A percentile compares a stretch with the other conserved stretches of the same genome.
These are phyloP conservation scores for Melanchra persicariae DNA, from an alignment of 2,888 invertebrate genomes.

Conservation along the genomic window DNA sequence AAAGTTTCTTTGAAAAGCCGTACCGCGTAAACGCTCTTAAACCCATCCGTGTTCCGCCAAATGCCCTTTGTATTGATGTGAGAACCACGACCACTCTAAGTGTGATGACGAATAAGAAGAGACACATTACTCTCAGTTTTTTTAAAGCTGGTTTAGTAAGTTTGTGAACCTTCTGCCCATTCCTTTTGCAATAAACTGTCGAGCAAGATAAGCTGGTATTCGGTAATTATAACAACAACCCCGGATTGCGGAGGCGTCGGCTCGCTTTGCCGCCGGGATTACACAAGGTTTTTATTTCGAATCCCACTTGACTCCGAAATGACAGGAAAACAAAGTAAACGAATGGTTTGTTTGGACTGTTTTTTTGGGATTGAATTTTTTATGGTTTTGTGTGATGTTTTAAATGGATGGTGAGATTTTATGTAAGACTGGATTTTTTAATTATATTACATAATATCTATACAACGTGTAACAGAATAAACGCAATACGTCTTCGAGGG, in stretches of 20 bases:
- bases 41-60: no score
- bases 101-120: no score
- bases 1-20: no score
- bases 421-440: neutral
- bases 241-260: conserved; percentile 37
- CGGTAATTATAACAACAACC: conserved; percentile 48
- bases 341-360: conserved; percentile 22
- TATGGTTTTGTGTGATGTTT: neutral
- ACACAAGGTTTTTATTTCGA: conserved; percentile 44
- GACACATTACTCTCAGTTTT: no score
- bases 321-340: conserved; percentile 42
- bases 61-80: no score
- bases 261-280: conserved; percentile 10
- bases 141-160: no score
- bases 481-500: no score
- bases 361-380: conserved; percentile 28
- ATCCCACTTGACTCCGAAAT: conserved; percentile 39
- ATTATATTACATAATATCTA: no score
- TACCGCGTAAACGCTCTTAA: no score
- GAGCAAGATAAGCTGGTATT: conserved; percentile 52
- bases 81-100: no score
- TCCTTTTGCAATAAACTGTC: conserved; percentile 8
- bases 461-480: no score
- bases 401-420: neutral
- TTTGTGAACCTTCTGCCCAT: conserved; percentile 12